Percentiles rank a stretch among this genome's conserved stretches.
phyloP scores from a whole-genome alignment of 2,888 invertebrate species.

The Caenorhabditis panamensis region DNA sequence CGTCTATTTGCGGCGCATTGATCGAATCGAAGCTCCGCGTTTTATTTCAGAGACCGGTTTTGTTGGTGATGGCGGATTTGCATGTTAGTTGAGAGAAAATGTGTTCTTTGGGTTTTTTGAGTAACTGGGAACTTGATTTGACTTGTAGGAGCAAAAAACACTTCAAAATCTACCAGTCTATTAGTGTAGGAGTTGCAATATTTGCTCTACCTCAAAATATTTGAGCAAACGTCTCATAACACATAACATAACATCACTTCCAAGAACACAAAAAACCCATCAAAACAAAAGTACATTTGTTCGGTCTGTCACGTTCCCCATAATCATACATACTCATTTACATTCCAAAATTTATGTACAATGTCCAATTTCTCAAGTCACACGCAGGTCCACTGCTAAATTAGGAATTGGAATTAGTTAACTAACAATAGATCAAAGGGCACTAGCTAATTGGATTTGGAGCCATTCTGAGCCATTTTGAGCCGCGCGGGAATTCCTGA shows the following conservation, averaged over 20 bases:
- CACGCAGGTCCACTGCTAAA: too few relatives aligned
- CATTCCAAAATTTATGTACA: neutral
- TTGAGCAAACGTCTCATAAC: too few relatives aligned
- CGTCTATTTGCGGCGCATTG: slow-evolving; percentile 53
- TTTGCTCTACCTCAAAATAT: too few relatives aligned
- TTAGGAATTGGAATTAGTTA: slow-evolving; percentile 4
- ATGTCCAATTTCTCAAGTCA: slow-evolving; percentile 3
- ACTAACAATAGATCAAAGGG: slow-evolving; percentile 8
- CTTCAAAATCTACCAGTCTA: too few relatives aligned
- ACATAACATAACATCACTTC: too few relatives aligned
- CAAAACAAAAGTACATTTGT: too few relatives aligned
- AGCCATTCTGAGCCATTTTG: too few relatives aligned
- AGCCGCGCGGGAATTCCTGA: too few relatives aligned
- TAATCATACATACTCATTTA: neutral
- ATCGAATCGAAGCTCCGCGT: slow-evolving; percentile 32
- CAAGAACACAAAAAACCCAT: too few relatives aligned
- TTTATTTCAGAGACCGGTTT: slow-evolving; percentile 52
- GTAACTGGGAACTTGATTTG: too few relatives aligned
- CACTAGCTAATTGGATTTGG: slow-evolving; percentile 11
- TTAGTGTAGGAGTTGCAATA: too few relatives aligned
- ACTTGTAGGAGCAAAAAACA: neutral
- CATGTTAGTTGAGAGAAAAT: neutral
- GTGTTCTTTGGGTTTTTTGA: too few relatives aligned
- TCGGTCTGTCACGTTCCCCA: neutral
- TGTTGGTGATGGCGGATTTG: neutral